A percentile compares a stretch with the other conserved stretches of the same genome.
Conservation (phyloP, 2,113 vertebrate genomes). For the Lepidiolamprologus cunningtoni region DNA sequence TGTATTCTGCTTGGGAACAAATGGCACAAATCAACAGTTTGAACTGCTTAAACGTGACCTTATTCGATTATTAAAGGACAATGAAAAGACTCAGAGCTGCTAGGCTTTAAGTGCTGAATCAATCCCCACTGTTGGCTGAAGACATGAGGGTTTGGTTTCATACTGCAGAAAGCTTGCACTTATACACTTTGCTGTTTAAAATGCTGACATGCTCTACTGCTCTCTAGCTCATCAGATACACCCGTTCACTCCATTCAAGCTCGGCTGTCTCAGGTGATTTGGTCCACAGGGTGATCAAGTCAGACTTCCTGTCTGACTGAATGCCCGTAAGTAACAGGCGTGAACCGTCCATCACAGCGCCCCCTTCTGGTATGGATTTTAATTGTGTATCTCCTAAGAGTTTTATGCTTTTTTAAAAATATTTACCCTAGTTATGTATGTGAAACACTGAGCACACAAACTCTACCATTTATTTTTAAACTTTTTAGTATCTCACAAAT, state of each 20-base stretch:
- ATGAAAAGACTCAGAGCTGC: background rate
- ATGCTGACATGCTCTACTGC: background rate
- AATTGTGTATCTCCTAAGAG: background rate
- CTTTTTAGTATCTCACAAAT: background rate
- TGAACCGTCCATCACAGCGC: background rate
- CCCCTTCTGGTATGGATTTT: background rate
- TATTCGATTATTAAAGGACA: background rate
- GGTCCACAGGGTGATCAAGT: background rate
- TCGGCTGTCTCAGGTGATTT: background rate
- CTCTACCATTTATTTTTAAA: background rate
- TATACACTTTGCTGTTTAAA: background rate
- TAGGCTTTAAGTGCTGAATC: background rate
- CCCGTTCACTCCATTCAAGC: background rate
- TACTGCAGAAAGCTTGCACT: background rate
- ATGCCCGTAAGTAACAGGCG: fast-evolving
- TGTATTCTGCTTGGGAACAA: background rate
- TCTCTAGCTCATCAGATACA: background rate
- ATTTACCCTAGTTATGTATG: background rate
- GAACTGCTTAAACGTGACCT: background rate
- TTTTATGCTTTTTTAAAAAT: background rate
- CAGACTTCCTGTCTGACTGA: background rate
- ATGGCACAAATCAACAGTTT: background rate
- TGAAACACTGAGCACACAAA: background rate
- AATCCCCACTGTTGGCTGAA: background rate
- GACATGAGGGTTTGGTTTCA: background rate